Evolutionary conservation across 2,888 invertebrate species (phyloP).

Genomic region (Pyrrhosoma nymphula): DNA sequence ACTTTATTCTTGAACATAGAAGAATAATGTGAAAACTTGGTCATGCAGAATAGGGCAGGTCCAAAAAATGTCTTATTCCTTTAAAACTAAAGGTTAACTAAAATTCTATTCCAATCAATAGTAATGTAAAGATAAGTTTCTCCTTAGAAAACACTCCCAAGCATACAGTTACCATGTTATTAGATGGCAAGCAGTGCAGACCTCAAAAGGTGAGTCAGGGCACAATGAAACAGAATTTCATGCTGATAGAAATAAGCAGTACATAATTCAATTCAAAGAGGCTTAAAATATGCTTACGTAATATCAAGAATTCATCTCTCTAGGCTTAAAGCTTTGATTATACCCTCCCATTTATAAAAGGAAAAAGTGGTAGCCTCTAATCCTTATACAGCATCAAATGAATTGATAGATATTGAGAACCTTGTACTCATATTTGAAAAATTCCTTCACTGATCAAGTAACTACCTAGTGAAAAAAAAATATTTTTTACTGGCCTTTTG

Average conservation of each 20-base stretch:
- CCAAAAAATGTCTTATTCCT: background rate
- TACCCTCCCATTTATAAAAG: too few relatives aligned
- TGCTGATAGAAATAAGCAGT: background rate
- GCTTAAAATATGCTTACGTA: background rate
- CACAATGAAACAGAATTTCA: background rate
- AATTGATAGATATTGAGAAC: too few relatives aligned
- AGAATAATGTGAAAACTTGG: too few relatives aligned
- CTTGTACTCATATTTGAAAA: too few relatives aligned
- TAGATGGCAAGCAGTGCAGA: background rate
- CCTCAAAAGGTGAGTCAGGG: background rate
- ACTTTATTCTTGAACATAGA: too few relatives aligned
- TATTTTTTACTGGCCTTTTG: too few relatives aligned
- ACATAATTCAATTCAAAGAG: background rate
- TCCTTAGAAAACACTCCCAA: background rate
- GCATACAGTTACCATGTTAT: background rate
- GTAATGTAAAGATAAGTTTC: background rate
- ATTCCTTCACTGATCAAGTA: too few relatives aligned
- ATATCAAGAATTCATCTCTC: background rate
- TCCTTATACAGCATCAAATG: too few relatives aligned
- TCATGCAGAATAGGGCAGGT: too few relatives aligned
- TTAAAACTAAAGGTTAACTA: background rate
- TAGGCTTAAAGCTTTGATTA: too few relatives aligned
- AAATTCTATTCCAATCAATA: background rate
- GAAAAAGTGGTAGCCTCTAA: too few relatives aligned
- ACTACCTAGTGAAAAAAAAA: too few relatives aligned